Percentiles rank a stretch among this genome's conserved stretches.
Evolutionary conservation across 2,888 invertebrate genomes (phyloP).

Genomic region (Hyposoter didymator): DNA sequence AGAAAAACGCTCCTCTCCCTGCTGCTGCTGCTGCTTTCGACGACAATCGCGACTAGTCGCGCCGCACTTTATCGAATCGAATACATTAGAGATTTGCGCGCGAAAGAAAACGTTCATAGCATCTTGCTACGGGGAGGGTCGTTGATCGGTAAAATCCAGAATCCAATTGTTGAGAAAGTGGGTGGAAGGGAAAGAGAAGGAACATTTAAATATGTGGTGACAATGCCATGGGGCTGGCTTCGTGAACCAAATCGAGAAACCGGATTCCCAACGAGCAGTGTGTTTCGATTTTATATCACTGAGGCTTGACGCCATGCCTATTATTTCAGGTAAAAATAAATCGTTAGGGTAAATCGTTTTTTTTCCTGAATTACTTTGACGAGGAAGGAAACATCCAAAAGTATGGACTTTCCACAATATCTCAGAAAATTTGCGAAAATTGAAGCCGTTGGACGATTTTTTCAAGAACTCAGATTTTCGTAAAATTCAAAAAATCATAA

Average conservation of each 20-base stretch:
- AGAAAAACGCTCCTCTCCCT: background rate
- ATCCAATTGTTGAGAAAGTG: constrained; percentile 5
- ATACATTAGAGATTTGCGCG: constrained; percentile 35
- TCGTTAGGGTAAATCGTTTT: too few relatives aligned
- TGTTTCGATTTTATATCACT: constrained; percentile 41
- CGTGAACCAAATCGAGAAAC: constrained; percentile 36
- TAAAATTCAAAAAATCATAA: too few relatives aligned
- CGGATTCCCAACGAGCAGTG: constrained; percentile 3
- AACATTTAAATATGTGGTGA: background rate
- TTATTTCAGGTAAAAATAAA: too few relatives aligned
- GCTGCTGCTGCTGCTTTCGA: background rate
- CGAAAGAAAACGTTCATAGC: constrained; percentile 27
- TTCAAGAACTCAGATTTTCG: too few relatives aligned
- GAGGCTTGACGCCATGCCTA: constrained; percentile 21
- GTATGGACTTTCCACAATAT: too few relatives aligned
- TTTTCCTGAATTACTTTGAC: background rate
- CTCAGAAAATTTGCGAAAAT: too few relatives aligned
- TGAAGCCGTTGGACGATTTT: too few relatives aligned
- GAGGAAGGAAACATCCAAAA: background rate
- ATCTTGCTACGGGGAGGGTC: background rate
- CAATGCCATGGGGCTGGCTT: background rate
- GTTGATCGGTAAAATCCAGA: constrained; percentile 27
- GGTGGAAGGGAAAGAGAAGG: background rate
- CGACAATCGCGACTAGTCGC: background rate
- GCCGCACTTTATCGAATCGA: constrained; percentile 52